These are phyloP conservation scores for Megalurothrips usitatus DNA, from an alignment of 2,888 invertebrate species.

Conservation along the genomic window DNA sequence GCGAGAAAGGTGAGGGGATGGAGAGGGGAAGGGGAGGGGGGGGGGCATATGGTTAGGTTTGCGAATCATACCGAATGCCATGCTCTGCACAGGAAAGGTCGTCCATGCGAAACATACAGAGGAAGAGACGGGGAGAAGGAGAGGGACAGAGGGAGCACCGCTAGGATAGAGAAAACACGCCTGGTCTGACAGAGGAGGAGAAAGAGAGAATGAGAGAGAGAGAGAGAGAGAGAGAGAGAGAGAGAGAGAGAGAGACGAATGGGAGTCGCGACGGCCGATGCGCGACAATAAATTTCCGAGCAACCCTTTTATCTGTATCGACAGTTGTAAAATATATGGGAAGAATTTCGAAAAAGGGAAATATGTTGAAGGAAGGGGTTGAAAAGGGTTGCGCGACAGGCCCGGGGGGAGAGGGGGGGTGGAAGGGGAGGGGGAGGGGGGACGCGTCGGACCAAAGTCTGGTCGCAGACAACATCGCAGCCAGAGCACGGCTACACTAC, in stretches of 20 bases:
- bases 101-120: too few species aligned
- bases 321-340: constrained; percentile 25
- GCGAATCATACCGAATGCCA: too few species aligned
- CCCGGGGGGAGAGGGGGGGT: not conserved
- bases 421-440: too few species aligned
- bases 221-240: constrained; percentile 8
- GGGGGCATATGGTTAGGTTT: too few species aligned
- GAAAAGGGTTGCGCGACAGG: not conserved
- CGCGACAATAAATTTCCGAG: constrained; percentile 24
- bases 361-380: constrained; percentile 26
- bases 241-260: constrained; percentile 7
- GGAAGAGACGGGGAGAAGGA: too few species aligned
- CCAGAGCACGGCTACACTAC: not conserved
- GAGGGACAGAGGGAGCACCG: not conserved
- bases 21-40: too few species aligned
- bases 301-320: constrained; percentile 26
- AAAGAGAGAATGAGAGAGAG: not conserved
- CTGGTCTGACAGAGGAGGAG: not conserved
- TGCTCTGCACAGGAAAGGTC: too few species aligned
- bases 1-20: too few species aligned
- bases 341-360: constrained; percentile 26
- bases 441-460: not conserved
- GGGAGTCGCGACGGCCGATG: constrained; percentile 6
- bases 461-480: not conserved
- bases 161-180: not conserved